Base-by-base conservation (phyloP, 2,888 invertebrate genomes). In the Sphinx pinastri region DNA sequence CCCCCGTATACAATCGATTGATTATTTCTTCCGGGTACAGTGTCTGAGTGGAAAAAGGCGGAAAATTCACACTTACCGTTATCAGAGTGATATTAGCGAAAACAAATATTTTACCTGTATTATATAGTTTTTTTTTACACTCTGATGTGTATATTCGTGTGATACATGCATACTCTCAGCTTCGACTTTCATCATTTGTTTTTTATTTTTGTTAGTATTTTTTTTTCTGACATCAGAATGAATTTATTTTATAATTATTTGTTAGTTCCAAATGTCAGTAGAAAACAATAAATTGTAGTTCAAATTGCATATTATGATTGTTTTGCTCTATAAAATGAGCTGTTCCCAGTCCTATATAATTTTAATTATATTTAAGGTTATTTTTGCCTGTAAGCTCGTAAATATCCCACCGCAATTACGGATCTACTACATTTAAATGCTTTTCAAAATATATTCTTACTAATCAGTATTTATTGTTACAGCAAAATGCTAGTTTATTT, bases 301-400 rank as follows among this genome's bases (percentile, higher is more conserved):
- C 57, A 57, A 57, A 38, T 25, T 57, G 25, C 16, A 47, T 47
- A 45, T 31, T 57, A 57, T 57, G 47, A 68, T 57, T 45, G 47
- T 19, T 68, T 19, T 57, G 12, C 47, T 49, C 86, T 87, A 86
- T 88, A 86, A 88, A 89, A 86, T 87, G 83, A 82, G 90, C 86
- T 89, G 90, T 88, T 88, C 87, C 85, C 87, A 81, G 85, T 54
- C 45, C 54, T 49, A 16, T 69, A 88, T 90, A 91, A 90, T 90
- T 92, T 91, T 91, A n/a, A n/a, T n/a, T n/a, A n/a, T n/a, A n/a
- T n/a, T n/a, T n/a, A 92, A 90, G 89, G 88, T 88, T 86, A 87
- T 90, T 90, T 87, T 86, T 89, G 84, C 87, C 7, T 0, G 85
- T 85, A 84, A 81, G 88, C 85, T 91, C 91, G 89, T 92, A 91